These are phyloP conservation scores for Drosophila niveifrons DNA, from an alignment of 2,888 invertebrate species.

Conservation along the genomic window DNA sequence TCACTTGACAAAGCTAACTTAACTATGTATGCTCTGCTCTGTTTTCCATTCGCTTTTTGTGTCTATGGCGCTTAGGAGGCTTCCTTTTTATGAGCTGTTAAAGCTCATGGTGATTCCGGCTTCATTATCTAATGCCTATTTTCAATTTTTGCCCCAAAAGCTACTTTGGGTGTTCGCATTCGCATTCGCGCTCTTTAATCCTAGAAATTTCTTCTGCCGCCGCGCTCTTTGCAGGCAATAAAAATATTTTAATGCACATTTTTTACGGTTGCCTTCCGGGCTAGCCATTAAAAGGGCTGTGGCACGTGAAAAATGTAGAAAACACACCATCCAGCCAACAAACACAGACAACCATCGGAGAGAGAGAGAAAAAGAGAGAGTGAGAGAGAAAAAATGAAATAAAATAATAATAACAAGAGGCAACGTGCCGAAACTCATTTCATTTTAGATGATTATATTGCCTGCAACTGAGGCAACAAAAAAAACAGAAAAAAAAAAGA, in stretches of 20 bases:
- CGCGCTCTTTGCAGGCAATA: conserved; percentile 57
- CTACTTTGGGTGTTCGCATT: background rate
- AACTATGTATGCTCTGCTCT: conserved; percentile 18
- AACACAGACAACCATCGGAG: conserved; percentile 10
- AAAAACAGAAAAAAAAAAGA: background rate
- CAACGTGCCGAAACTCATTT: conserved; percentile 58
- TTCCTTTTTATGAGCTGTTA: conserved; percentile 63
- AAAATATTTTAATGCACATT: conserved; percentile 77
- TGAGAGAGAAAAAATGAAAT: conserved; percentile 43
- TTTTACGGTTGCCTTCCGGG: conserved; percentile 57
- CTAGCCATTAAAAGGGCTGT: conserved; percentile 70
- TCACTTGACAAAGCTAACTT: background rate
- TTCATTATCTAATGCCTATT: conserved; percentile 72
- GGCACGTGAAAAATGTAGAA: conserved; percentile 54
- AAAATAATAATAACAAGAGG: conserved; percentile 61
- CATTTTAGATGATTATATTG: conserved; percentile 56
- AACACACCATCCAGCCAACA: conserved; percentile 15
- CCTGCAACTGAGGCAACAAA: background rate
- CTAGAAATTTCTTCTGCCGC: conserved; percentile 34
- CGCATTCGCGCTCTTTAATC: conserved; percentile 56
- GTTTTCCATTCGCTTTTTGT: background rate
- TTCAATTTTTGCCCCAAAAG: conserved; percentile 58
- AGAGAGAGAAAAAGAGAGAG: conserved; percentile 12
- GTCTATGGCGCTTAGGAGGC: conserved; percentile 4
- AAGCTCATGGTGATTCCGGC: conserved; percentile 45